Evolutionary conservation across 23 tunicate species (phyloP).

Genomic region (Oikopleura dioica): DNA sequence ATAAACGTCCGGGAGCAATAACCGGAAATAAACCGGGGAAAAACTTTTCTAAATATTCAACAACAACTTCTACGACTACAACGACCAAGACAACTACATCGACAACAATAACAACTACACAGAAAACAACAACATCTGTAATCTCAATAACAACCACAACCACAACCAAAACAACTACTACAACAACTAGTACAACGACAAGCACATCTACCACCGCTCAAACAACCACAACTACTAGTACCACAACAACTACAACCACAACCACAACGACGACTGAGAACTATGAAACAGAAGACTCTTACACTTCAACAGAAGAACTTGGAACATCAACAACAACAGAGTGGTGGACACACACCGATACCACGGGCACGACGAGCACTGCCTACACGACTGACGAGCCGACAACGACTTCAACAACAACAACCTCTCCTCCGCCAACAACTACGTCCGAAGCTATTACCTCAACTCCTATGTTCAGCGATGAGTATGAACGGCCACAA

Average conservation of each 20-base stretch:
- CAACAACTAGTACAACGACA: background rate
- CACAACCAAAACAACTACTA: background rate
- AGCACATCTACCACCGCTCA: background rate
- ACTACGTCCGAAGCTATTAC: background rate
- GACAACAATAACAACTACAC: background rate
- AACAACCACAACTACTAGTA: background rate
- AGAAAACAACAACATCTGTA: background rate
- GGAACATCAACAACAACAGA: background rate
- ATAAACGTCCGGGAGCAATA: no score
- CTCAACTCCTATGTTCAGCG: no score
- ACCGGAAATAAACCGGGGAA: no score
- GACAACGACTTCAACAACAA: background rate
- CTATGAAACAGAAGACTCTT: background rate
- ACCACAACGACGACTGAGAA: background rate
- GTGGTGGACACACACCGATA: background rate
- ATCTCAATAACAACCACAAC: background rate
- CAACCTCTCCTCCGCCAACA: background rate
- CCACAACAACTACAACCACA: background rate
- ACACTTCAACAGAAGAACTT: background rate
- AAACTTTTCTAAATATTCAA: no score
- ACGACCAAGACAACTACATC: no score
- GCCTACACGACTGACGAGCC: no score
- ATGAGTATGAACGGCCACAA: no score
- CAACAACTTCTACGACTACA: no score
- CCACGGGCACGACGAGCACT: no score